Conservation (phyloP, 2,797 vertebrate genomes). For the Hoplostethus atlanticus region DNA sequence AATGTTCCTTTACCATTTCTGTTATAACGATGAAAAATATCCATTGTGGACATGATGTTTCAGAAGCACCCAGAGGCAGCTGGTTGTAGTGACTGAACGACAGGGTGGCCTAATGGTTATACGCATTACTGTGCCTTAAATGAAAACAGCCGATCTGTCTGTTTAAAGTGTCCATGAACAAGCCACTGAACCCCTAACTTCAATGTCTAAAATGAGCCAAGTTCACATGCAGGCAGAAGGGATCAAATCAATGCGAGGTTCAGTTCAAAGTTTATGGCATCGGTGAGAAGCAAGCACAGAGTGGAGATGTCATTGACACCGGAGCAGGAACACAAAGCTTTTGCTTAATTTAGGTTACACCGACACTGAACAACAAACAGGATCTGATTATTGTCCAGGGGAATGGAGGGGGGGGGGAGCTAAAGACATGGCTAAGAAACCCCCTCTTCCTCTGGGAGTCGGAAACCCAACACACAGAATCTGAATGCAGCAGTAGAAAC, state of each 20-base stretch:
- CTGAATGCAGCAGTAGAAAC: slow-evolving; percentile 36
- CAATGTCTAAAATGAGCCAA: no score
- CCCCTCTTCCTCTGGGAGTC: slow-evolving; percentile 47
- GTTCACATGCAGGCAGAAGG: background rate
- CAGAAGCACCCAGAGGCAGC: no score
- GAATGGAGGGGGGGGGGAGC: slow-evolving; percentile 1
- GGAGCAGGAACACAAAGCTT: slow-evolving; percentile 15
- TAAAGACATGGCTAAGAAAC: slow-evolving; percentile 40
- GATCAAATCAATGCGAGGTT: slow-evolving; percentile 31
- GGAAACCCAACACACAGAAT: slow-evolving; percentile 46
- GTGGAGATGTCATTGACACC: slow-evolving; percentile 52
- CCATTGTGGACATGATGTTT: no score
- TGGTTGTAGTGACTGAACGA: no score
- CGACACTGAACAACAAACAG: slow-evolving; percentile 25
- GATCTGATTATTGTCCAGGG: slow-evolving; percentile 51
- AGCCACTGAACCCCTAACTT: no score
- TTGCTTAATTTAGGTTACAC: slow-evolving; percentile 40
- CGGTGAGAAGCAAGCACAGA: background rate
- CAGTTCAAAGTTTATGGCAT: slow-evolving; percentile 56
- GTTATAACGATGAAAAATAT: no score
- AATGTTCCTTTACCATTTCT: no score
- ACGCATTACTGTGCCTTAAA: no score
- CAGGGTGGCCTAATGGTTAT: no score
- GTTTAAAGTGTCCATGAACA: no score
- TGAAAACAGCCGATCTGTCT: no score